phyloP scores from a whole-genome alignment of 2,888 invertebrate genomes.

The Oscheius sp. region DNA sequence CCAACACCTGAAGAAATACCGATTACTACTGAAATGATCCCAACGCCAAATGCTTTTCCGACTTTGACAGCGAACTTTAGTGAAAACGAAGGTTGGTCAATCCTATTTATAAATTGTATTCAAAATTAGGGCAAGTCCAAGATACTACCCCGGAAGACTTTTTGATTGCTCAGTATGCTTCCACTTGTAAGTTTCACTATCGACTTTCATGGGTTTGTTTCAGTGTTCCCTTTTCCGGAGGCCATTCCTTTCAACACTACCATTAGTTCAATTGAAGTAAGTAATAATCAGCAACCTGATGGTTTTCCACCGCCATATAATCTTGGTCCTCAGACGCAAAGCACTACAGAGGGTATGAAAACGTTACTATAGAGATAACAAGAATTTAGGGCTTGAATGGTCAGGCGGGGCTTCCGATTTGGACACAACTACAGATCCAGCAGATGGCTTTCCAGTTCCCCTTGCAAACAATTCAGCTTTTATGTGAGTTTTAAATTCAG shows the following conservation, averaged over 20 bases:
- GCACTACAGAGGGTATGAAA: conserved; percentile 6
- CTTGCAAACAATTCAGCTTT: conserved; percentile 3
- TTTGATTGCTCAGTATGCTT: conserved; percentile 13
- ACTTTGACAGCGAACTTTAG: neutral
- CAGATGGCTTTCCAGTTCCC: neutral
- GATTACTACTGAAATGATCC: neutral
- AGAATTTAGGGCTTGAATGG: neutral
- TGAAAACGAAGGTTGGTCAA: neutral
- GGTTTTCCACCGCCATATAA: conserved; percentile 5
- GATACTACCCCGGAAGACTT: neutral
- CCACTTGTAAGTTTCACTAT: neutral
- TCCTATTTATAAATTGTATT: neutral
- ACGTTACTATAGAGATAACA: neutral
- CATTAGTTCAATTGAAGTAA: neutral
- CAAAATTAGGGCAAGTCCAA: neutral
- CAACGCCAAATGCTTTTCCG: neutral
- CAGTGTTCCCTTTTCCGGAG: conserved; percentile 12
- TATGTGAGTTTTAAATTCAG: neutral
- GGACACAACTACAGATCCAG: neutral
- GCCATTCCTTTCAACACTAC: neutral
- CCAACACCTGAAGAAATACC: neutral
- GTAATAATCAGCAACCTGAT: neutral
- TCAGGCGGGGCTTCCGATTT: conserved; percentile 16
- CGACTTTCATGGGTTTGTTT: neutral
- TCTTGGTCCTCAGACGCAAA: neutral